A percentile compares a stretch with the other conserved stretches of the same genome.
Conservation (phyloP, 2,888 invertebrate genomes). For the Polyploca ridens region DNA sequence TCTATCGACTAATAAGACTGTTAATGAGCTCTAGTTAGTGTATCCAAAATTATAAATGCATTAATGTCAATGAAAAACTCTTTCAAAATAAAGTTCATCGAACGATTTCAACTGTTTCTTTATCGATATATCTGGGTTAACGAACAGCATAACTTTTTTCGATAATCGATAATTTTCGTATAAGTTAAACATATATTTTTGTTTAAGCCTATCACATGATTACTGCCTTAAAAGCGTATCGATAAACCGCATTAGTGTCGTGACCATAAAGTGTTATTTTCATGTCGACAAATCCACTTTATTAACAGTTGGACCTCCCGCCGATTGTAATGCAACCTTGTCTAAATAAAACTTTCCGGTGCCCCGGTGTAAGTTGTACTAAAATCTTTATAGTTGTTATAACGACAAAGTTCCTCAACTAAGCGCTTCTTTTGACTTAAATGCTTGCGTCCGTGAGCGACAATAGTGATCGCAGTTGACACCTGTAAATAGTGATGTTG, state of each 20-base stretch:
- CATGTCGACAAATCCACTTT: slow-evolving; percentile 83
- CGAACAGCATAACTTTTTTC: slow-evolving; percentile 13
- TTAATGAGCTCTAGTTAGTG: too few relatives aligned
- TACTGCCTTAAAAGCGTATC: slow-evolving; percentile 55
- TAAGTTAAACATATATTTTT: slow-evolving; percentile 40
- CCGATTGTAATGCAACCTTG: slow-evolving; percentile 67
- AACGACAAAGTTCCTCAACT: slow-evolving; percentile 68
- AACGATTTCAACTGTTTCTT: slow-evolving; percentile 1
- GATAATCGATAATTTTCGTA: slow-evolving; percentile 35
- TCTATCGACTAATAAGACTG: too few relatives aligned
- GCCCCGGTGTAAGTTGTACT: slow-evolving; percentile 48
- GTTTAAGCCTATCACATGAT: slow-evolving; percentile 50
- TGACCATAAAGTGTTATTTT: slow-evolving; percentile 78
- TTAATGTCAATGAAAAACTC: not conserved
- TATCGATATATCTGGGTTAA: slow-evolving; percentile 8
- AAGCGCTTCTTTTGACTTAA: slow-evolving; percentile 77
- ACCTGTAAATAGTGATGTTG: slow-evolving; percentile 68
- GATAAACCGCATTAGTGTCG: slow-evolving; percentile 74
- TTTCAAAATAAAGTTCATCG: slow-evolving; percentile 3
- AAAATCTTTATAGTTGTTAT: slow-evolving; percentile 61
- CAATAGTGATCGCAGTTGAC: slow-evolving; percentile 76
- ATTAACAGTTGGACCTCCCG: slow-evolving; percentile 78
- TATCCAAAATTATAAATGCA: not conserved
- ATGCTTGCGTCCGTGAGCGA: slow-evolving; percentile 74
- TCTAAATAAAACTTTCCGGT: slow-evolving; percentile 52